These are phyloP conservation scores for Leptinotarsa juncta DNA, from an alignment of 2,888 invertebrate genomes.

Conservation along the genomic window DNA sequence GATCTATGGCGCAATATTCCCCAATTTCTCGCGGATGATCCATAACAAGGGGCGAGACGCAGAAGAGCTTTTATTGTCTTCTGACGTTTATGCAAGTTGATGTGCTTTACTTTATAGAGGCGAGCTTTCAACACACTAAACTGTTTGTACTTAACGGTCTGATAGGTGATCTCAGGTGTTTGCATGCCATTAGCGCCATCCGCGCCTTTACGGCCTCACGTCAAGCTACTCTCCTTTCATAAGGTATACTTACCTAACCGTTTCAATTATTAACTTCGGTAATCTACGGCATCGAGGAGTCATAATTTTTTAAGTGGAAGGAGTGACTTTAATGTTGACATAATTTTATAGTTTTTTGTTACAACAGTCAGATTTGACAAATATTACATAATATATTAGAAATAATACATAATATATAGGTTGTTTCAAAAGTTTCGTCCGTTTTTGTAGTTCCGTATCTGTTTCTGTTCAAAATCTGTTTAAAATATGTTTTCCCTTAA, in stretches of 20 bases:
- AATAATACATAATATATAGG: too few relatives aligned
- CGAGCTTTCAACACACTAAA: constrained; percentile 59
- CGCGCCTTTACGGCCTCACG: constrained; percentile 48
- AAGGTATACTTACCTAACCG: constrained; percentile 35
- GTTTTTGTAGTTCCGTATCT: too few relatives aligned
- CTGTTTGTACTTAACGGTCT: constrained; percentile 58
- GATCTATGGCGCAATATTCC: constrained; percentile 31
- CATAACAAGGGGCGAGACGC: constrained; percentile 37
- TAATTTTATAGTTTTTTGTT: background rate
- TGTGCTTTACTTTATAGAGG: constrained; percentile 62
- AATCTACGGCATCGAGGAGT: constrained; percentile 30
- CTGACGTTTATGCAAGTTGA: constrained; percentile 63
- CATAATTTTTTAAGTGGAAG: constrained; percentile 10
- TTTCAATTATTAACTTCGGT: constrained; percentile 48
- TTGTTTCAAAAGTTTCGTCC: too few relatives aligned
- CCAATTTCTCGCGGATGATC: constrained; percentile 25
- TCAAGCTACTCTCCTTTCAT: constrained; percentile 39
- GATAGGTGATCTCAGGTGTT: constrained; percentile 64
- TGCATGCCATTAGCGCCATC: constrained; percentile 64
- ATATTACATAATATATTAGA: too few relatives aligned
- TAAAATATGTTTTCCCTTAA: too few relatives aligned
- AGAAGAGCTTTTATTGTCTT: constrained; percentile 49
- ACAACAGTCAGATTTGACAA: background rate
- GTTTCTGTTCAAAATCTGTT: too few relatives aligned
- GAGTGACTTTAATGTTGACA: background rate